These are phyloP conservation scores for Lycocerus yunnanus DNA, from an alignment of 2,888 invertebrate genomes.

Conservation along the genomic window DNA sequence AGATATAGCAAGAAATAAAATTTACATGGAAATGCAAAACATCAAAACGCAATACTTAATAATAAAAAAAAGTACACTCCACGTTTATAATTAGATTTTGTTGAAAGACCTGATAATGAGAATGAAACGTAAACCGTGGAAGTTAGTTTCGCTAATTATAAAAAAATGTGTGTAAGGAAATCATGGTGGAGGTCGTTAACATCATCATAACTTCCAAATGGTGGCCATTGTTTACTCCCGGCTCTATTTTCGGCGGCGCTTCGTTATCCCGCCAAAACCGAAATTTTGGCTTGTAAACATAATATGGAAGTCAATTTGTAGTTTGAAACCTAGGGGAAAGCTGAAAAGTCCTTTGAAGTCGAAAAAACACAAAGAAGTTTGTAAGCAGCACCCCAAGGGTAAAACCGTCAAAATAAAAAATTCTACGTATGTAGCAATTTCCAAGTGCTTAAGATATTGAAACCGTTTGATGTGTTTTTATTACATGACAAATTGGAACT, in stretches of 20 bases:
- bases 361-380: neutral
- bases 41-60: neutral
- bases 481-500: neutral
- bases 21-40: neutral
- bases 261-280: neutral
- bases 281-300: neutral
- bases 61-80: neutral
- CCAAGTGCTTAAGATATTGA: neutral
- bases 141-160: neutral
- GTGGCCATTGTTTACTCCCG: neutral
- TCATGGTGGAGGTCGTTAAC: neutral
- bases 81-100: neutral
- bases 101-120: neutral
- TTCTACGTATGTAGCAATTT: neutral
- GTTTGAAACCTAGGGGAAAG: neutral
- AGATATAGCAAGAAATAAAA: neutral
- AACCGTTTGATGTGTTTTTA: neutral
- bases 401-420: neutral
- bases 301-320: neutral
- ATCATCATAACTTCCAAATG: neutral
- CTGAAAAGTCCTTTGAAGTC: neutral
- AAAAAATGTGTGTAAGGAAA: neutral
- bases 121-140: neutral
- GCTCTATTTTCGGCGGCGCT: neutral
- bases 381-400: neutral